These are phyloP conservation scores for Zaprionus nigranus DNA, from an alignment of 1,140 invertebrate genomes.

Conservation along the genomic window DNA sequence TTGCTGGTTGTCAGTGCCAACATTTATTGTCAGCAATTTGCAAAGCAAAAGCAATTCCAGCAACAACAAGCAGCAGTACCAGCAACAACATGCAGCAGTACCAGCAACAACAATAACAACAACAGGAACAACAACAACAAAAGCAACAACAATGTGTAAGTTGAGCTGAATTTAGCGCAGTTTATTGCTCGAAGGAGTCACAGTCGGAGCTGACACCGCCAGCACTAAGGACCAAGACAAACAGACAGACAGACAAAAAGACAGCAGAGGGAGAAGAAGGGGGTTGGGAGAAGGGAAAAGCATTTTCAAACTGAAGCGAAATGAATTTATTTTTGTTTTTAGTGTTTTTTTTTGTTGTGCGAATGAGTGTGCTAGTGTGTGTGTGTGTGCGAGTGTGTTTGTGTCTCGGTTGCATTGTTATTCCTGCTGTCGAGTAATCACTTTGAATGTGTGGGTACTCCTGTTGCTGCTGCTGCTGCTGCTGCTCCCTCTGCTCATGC, in stretches of 20 bases:
- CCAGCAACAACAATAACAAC: conserved; percentile 24
- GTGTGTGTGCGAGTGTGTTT: conserved; percentile 17
- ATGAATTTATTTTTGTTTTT: conserved; percentile 76
- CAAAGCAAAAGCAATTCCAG: conserved; percentile 69
- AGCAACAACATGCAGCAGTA: conserved; percentile 31
- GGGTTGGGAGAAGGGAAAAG: conserved; percentile 7
- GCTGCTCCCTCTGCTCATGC: conserved; percentile 15
- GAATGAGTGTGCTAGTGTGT: neutral
- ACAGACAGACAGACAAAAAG: conserved; percentile 5
- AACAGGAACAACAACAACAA: conserved; percentile 9
- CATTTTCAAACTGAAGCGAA: conserved; percentile 68
- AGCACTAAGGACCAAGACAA: conserved; percentile 24
- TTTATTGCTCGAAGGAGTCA: conserved; percentile 79
- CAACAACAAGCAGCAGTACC: conserved; percentile 38
- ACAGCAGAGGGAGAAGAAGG: conserved; percentile 5
- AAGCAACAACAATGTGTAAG: conserved; percentile 41
- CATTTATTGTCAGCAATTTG: conserved; percentile 83
- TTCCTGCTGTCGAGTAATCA: conserved; percentile 69
- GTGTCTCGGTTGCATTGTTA: conserved; percentile 61
- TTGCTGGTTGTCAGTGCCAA: conserved; percentile 56
- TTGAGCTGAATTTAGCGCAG: conserved; percentile 78
- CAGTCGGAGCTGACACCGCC: conserved; percentile 41
- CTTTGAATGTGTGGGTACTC: conserved; percentile 56
- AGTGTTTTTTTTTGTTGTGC: conserved; percentile 29
- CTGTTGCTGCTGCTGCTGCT: conserved; percentile 30